Evolutionary conservation across 2,113 vertebrate genomes (phyloP).

Genomic region (Esox niger): DNA sequence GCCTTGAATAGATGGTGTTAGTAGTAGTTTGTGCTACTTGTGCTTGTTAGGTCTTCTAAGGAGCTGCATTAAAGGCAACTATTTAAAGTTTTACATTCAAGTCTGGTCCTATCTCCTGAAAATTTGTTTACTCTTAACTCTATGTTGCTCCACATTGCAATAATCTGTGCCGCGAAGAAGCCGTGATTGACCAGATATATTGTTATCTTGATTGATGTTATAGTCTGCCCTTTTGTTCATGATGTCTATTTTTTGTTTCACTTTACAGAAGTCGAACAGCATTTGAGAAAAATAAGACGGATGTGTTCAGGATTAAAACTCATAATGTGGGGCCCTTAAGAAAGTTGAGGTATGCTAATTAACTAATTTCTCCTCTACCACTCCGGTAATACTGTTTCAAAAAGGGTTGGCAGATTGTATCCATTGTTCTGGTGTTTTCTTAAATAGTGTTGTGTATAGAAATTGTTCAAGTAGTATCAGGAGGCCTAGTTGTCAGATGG

Average conservation of each 20-base stretch:
- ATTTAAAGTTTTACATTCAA: too few relatives aligned
- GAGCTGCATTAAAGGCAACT: too few relatives aligned
- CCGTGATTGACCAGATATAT: not conserved
- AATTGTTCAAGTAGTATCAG: too few relatives aligned
- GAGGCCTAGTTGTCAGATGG: not conserved
- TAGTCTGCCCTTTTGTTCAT: not conserved
- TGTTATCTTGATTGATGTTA: not conserved
- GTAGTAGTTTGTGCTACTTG: too few relatives aligned
- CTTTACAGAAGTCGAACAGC: conserved; percentile 88
- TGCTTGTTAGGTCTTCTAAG: too few relatives aligned
- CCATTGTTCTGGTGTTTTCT: too few relatives aligned
- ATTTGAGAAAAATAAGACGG: conserved; percentile 93
- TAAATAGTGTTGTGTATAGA: too few relatives aligned
- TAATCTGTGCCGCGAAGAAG: not conserved
- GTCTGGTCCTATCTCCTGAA: too few relatives aligned
- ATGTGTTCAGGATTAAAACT: conserved; percentile 95
- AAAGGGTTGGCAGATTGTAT: too few relatives aligned
- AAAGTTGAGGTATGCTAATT: conserved; percentile 97
- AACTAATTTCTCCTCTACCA: too few relatives aligned
- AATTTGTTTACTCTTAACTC: not conserved
- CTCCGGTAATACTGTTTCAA: too few relatives aligned
- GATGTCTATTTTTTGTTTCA: conserved; percentile 23
- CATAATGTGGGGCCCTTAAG: conserved; percentile 92
- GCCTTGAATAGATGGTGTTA: too few relatives aligned
- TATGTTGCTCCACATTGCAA: not conserved